Evolutionary conservation across 2,113 vertebrate genomes (phyloP).

Genomic region (Silurus glanis): DNA sequence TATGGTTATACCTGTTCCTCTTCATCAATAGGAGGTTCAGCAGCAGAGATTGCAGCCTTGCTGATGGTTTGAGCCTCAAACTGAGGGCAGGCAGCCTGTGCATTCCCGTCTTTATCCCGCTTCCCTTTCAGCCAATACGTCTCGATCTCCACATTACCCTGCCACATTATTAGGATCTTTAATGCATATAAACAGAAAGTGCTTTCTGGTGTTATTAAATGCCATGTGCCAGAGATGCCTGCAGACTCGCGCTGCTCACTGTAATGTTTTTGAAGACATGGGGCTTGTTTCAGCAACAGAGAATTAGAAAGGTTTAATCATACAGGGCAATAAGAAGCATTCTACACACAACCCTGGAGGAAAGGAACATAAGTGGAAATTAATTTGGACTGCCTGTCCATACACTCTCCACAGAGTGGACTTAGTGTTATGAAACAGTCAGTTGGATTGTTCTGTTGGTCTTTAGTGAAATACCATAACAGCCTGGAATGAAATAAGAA

Average conservation of each 20-base stretch:
- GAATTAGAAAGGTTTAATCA: background rate
- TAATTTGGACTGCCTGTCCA: background rate
- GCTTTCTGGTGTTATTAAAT: background rate
- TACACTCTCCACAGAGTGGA: background rate
- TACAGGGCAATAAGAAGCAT: background rate
- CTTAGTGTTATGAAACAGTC: background rate
- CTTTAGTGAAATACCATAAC: background rate
- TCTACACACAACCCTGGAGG: background rate
- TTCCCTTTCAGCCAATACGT: conserved; percentile 76
- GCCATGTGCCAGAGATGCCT: background rate
- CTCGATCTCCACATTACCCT: conserved; percentile 75
- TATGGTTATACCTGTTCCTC: conserved; percentile 59
- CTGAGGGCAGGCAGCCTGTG: conserved; percentile 72
- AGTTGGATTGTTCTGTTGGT: background rate
- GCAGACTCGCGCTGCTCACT: background rate
- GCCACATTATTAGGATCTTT: background rate
- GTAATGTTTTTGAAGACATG: background rate
- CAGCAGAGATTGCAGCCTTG: conserved; percentile 59
- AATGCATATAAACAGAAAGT: background rate
- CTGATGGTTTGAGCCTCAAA: conserved; percentile 73
- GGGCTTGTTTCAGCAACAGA: background rate
- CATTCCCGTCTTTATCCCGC: conserved; percentile 72
- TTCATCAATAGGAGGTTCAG: conserved; percentile 58
- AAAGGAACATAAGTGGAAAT: background rate
- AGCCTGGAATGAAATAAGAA: background rate